Evolutionary conservation across 2,113 vertebrate species (phyloP), one percentile per base, ranked within the genome.

Genomic region (Cichladusa arquata): DNA sequence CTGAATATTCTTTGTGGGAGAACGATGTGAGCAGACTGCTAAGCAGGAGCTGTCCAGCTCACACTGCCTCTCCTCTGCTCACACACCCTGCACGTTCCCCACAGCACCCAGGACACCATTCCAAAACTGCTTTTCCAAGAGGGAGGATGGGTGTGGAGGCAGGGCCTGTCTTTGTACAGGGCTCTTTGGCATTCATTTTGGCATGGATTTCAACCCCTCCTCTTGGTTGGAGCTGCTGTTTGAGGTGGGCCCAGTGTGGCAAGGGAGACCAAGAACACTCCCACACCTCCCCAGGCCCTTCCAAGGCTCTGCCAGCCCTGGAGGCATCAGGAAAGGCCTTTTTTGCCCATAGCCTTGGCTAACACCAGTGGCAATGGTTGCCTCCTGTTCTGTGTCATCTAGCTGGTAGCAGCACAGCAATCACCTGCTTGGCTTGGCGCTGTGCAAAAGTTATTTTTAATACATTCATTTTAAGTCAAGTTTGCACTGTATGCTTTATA

Each of bases 21-120:
- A 86, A 95, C 38, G 91, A 96, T 98, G 98, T 96, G 97, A 98
- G 74, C 95, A 70, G 97, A 95, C 93, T 98, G 84, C 93, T 96
- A 95, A 98, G 96, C 78, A 94, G 91, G 54, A 96, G 81, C 88
- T 9, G 9, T 76, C 92, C 89, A 24, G 58, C 93, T 90, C 17
- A 0, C 19, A 9, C 13, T 33, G 61, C 81, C 65, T 86, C 38
- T 61, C 81, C 61, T 48, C 83, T 44, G 53, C 56, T 66, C 45
- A 3, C 28, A 5, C 12, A 15, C 6, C 0, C 19, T 5, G 2
- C 51, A 6, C 0, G 0, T n/a, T 78, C 40, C 8, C 13, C 14
- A 13, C 0, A 0, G 26, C 48, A 34, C 31, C 19, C 79, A 50
- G 47, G n/a, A 61, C 38, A 33, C 31, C 29, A 14, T 33, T 48